These are phyloP conservation scores for Cryptoblepharus egeriae DNA, from an alignment of 2,797 vertebrate species.

Conservation along the genomic window DNA sequence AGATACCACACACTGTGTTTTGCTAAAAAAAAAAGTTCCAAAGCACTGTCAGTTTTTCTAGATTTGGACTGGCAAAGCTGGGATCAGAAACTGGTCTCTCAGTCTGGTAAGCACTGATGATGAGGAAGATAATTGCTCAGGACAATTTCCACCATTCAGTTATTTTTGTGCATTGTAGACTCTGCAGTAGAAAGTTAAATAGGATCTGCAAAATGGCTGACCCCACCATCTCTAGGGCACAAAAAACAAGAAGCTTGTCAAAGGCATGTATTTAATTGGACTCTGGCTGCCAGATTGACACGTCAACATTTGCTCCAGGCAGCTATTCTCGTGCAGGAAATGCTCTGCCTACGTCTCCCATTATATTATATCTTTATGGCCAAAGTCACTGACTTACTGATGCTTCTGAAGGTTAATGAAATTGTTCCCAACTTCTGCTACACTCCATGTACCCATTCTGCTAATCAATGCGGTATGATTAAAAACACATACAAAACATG, in stretches of 20 bases:
- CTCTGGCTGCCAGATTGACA: conserved; percentile 21
- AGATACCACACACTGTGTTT: conserved; percentile 1
- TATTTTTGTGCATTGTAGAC: conserved; percentile 30
- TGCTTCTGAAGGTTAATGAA: conserved; percentile 1
- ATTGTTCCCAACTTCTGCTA: neutral
- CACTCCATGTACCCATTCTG: neutral
- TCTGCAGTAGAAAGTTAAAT: conserved; percentile 20
- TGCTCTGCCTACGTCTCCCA: neutral
- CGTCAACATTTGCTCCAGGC: neutral
- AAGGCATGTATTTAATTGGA: conserved; percentile 34
- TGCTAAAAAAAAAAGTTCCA: neutral
- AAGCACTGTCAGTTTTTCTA: conserved; percentile 14
- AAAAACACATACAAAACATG: neutral
- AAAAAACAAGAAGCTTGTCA: conserved; percentile 21
- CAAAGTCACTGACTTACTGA: neutral
- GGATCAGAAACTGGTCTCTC: conserved; percentile 9
- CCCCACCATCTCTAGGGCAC: conserved; percentile 29
- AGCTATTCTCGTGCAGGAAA: conserved; percentile 26
- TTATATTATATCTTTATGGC: neutral
- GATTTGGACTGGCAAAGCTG: neutral
- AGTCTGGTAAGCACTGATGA: neutral
- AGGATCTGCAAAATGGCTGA: conserved; percentile 26
- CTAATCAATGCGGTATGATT: conserved; percentile 12
- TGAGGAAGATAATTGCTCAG: neutral
- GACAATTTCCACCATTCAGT: conserved; percentile 36